Evolutionary conservation across 2,113 vertebrate genomes (phyloP), one percentile per base, ranked within the genome.

Genomic region (Cettia cetti): DNA sequence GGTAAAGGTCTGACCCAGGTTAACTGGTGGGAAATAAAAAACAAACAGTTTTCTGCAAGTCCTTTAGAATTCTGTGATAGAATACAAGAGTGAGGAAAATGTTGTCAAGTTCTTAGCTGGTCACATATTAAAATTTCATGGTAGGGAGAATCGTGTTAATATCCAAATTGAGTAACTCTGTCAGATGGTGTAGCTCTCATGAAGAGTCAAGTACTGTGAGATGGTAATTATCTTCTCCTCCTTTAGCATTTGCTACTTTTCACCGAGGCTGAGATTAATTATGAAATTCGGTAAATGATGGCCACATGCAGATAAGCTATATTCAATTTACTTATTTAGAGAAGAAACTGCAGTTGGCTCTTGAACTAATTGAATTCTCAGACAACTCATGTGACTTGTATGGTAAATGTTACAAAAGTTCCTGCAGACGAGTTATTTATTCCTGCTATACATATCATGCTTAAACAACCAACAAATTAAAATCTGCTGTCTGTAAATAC

Each of bases 381-480:
- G 63, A 57, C 33, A 78, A 11, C 14, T 40, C 47, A 45, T 31
- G 45, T 83, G 69, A 65, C 65, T 90, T 26, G 28, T 49, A 7
- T 54, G 42, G 40, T 74, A 88, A 89, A 81, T 68, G 27, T 57
- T 85, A 71, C 64, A 83, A 39, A 89, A 61, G 40, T 56, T 87
- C 39, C 86, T 92, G 45, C 47, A 82, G 82, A 47, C 18, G 18
- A 52, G 60, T 65, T 72, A n/a, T 26, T 82, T 86, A 72, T 60
- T 89, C 83, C 56, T 96, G 45, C 53, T 42, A 9, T 68, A 54
- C 3, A 7, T 78, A 56, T 66, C 1, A 8, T 77, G 50, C 40
- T 92, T 92, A 92, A 82, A 76, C 21, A 78, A 31, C 68, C 71
- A 91, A 66, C 45, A 82, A 64, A 95, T 94, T 77, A 66, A 86